Base-by-base conservation (phyloP, 2,888 invertebrate genomes). In the Brachyptera risi region DNA sequence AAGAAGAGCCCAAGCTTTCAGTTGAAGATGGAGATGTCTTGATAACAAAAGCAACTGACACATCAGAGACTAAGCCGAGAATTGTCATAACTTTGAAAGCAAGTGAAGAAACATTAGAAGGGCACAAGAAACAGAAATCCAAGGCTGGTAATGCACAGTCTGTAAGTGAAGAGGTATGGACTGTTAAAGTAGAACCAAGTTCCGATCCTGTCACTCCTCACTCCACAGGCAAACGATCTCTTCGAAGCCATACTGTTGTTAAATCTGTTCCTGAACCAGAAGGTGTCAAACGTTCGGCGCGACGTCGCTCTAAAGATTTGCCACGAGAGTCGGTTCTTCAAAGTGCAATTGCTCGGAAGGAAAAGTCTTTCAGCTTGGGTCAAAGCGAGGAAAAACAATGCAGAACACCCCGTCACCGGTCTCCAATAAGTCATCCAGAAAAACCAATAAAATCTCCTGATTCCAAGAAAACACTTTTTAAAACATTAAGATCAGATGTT, bases 281-380 rank as follows among this genome's bases (percentile, higher is more conserved):
- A 9, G 74, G 79, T 11, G 75, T 81, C 1, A 88, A 87, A 72
- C 78, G 87, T 19, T 83, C 84, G 1, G 82, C 84, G 0, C 79
- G 85, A 57, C 78, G 85, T 37, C 76, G 83, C 50, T 83, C 83
- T 66, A 85, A 83, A 69, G 85, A 85, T 67, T 79, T 76, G 44
- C 74, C 74, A 15, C 67, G 71, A 37, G 81, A 84, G 64, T 85
- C 86, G 54, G 80, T 87, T 27, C 73, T 88, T 21, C 85, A 87
- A 64, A 84, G 81, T 73, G 87, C 87, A 9, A 87, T 87, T 68
- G 86, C 86, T 1, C 78, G 86, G 13, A 88, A 88, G 71, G 86
- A 87, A 71, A 87, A 87, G 67, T 83, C 83, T 0, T 86, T 84
- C 68, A 83, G 83, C 23, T 37, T 65, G 37, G 56, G 60, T 21